Percentiles rank a stretch among this genome's conserved stretches.
Conservation (phyloP, 1,140 invertebrate genomes). For the Monomorium pharaonis region DNA sequence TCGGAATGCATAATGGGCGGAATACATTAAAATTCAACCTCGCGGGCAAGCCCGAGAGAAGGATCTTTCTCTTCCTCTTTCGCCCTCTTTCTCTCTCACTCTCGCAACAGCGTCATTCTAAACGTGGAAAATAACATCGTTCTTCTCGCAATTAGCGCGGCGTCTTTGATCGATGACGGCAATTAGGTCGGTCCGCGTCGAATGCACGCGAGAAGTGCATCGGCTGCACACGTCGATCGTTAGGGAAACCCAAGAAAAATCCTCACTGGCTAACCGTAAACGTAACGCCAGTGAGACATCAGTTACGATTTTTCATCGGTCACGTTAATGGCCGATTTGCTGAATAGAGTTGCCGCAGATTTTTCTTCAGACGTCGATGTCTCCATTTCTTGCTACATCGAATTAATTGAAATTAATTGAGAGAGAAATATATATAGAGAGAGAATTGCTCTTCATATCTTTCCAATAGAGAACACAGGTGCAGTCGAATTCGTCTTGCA, state of each 20-base stretch:
- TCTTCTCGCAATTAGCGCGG: conserved; percentile 57
- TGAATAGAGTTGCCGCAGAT: conserved; percentile 4
- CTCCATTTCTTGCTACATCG: neutral
- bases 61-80: neutral
- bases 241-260: conserved; percentile 26
- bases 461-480: neutral
- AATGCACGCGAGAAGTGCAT: conserved; percentile 38
- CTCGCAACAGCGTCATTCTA: neutral
- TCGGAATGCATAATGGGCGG: conserved; percentile 80
- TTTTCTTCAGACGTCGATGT: neutral
- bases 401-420: neutral
- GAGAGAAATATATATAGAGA: too few species aligned
- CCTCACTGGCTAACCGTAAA: neutral
- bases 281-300: conserved; percentile 11
- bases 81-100: neutral
- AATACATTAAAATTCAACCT: conserved; percentile 81
- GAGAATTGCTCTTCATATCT: conserved; percentile 1
- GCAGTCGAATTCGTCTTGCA: neutral
- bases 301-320: conserved; percentile 13
- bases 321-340: conserved; percentile 46
- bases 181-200: conserved; percentile 57
- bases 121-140: conserved; percentile 52
- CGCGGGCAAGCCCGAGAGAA: conserved; percentile 51
- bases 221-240: conserved; percentile 23
- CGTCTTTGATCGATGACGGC: conserved; percentile 65